phyloP scores from a whole-genome alignment of 37 sponge, comb jelly and placozoan species.

The Bolinopsis microptera region DNA sequence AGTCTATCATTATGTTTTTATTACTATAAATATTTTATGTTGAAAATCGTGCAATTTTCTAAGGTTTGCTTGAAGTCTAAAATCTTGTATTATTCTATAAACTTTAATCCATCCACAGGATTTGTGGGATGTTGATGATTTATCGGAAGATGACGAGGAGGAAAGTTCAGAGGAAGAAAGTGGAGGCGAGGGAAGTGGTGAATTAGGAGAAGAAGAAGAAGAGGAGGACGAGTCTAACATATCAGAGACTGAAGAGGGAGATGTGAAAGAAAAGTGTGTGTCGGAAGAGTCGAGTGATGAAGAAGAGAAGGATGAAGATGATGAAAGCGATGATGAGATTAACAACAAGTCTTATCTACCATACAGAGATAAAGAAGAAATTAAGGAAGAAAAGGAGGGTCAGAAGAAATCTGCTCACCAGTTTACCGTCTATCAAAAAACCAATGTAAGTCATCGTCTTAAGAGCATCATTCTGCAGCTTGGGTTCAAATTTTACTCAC shows the following conservation, averaged over 20 bases:
- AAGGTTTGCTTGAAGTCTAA: too few relatives aligned
- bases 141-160: conserved; percentile 20
- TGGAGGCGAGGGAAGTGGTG: not conserved
- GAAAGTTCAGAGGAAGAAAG: conserved; percentile 21
- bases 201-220: conserved; percentile 42
- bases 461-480: too few relatives aligned
- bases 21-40: too few relatives aligned
- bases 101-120: too few relatives aligned
- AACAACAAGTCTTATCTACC: conserved; percentile 7
- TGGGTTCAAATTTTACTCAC: too few relatives aligned
- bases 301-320: not conserved
- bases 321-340: conserved; percentile 54
- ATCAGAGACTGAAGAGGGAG: not conserved
- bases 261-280: not conserved
- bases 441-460: not conserved
- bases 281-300: not conserved
- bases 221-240: not conserved
- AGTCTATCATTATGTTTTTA: too few relatives aligned
- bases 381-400: not conserved
- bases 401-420: conserved; percentile 6
- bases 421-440: conserved; percentile 20
- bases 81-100: too few relatives aligned
- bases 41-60: too few relatives aligned
- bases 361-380: conserved; percentile 19
- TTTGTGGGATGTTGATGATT: not conserved